Conservation (phyloP, 1,140 invertebrate genomes). For the Idris sp. region DNA sequence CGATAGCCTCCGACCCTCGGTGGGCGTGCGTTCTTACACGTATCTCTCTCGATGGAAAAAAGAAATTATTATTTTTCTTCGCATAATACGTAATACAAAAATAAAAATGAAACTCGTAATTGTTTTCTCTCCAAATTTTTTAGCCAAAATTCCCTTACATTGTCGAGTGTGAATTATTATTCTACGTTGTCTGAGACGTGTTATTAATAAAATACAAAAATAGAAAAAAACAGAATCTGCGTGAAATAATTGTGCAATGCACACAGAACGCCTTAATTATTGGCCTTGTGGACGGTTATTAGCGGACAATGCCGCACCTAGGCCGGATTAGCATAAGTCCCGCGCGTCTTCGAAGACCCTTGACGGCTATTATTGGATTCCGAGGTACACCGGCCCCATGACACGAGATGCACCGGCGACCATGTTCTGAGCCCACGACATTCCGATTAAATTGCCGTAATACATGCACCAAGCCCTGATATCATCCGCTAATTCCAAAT, state of each 20-base stretch:
- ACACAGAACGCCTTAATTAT: constrained; percentile 43
- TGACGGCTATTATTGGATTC: constrained; percentile 59
- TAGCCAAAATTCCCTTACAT: no score
- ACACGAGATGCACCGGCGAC: constrained; percentile 44
- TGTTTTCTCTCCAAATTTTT: constrained; percentile 36
- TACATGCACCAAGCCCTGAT: constrained; percentile 46
- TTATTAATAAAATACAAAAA: constrained; percentile 32
- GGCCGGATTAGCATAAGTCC: constrained; percentile 69
- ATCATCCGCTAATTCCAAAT: constrained; percentile 57
- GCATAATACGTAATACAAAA: constrained; percentile 36
- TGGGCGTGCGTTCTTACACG: constrained; percentile 47
- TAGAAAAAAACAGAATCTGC: constrained; percentile 9
- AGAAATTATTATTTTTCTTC: no score
- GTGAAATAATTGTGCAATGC: constrained; percentile 36
- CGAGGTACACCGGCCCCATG: constrained; percentile 36
- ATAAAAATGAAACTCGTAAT: constrained; percentile 34
- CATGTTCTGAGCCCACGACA: constrained; percentile 47
- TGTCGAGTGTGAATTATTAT: constrained; percentile 44
- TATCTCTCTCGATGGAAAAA: constrained; percentile 16
- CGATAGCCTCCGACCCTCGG: constrained; percentile 64
- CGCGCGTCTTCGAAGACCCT: constrained; percentile 62
- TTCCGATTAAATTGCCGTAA: constrained; percentile 63
- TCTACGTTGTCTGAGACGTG: constrained; percentile 9
- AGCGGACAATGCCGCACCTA: constrained; percentile 70
- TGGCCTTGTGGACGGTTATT: constrained; percentile 64